Base-by-base conservation (phyloP, 23 tunicate genomes). In the Trididemnum nubilum region DNA sequence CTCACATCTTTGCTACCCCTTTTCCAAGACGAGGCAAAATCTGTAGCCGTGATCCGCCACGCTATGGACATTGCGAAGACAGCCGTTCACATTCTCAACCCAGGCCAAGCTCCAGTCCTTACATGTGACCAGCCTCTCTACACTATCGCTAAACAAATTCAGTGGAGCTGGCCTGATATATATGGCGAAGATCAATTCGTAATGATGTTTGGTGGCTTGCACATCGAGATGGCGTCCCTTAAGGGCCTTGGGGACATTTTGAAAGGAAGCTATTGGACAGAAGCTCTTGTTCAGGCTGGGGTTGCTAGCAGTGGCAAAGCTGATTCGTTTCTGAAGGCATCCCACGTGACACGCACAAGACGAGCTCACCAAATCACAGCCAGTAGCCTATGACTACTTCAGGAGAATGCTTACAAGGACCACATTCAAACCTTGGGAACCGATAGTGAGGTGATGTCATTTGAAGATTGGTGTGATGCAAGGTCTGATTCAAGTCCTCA, bases 331-430 rank as follows among this genome's bases (percentile, higher is more conserved):
- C 18, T 70, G 5, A 21, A 31, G 21, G 76, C 76, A 64, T 5
- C 39, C n/a, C 76, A 70, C 38, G 4, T 70, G 22, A 33, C 39
- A 70, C 39, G 38, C 18, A 70, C 76, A 25, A 15, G 38, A 25
- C 36, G 23, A 2, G 76, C 76, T 25, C n/a, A 70, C 76, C 37
- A 70, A 31, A n/a, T 70, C 5, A 70, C 76, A 70, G 76, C 76
- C 5, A 19, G 23, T 4, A 24, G 7, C 23, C 26, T 70, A 5
- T 33, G 30, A 18, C 12, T 70, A 4, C 23, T 70, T 3, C 3
- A 7, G 38, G 39, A 18, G n/a, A 18, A 24, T 12, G 67, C 26
- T 3, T 61, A 61, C 26, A 24, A 61, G 4, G 5, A 61, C 29
- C 26, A 61, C 67, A 61, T 5, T 22, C 67, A 61, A 61, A 61